A percentile compares a stretch with the other conserved stretches of the same genome.
Evolutionary conservation across 1,140 invertebrate genomes (phyloP).

Genomic region (Samia ricini): DNA sequence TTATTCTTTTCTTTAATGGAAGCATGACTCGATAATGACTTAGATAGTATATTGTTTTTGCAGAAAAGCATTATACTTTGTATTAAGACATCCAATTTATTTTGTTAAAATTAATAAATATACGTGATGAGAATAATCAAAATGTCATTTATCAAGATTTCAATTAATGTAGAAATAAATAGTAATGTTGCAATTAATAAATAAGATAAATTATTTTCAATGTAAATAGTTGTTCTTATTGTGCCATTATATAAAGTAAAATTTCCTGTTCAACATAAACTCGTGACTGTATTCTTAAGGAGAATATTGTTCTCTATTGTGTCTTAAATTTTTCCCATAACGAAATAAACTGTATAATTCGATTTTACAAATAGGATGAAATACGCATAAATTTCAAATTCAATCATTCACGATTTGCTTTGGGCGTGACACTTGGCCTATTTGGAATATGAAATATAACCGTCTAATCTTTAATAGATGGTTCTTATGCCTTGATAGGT

Average conservation of each 20-base stretch:
- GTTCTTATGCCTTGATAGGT: not conserved
- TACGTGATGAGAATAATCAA: too few species aligned
- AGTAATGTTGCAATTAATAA: not conserved
- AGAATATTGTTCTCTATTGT: not conserved
- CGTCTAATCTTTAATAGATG: not conserved
- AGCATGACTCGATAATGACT: too few species aligned
- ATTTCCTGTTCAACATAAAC: not conserved
- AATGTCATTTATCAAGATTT: too few species aligned
- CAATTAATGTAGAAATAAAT: too few species aligned
- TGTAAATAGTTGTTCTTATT: not conserved
- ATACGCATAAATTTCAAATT: not conserved
- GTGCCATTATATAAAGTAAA: not conserved
- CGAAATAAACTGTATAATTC: not conserved
- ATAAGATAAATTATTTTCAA: not conserved
- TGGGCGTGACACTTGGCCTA: not conserved
- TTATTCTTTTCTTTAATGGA: too few species aligned
- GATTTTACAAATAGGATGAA: not conserved
- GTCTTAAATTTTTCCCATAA: not conserved
- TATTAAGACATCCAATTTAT: too few species aligned
- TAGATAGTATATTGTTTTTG: too few species aligned
- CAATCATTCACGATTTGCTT: not conserved
- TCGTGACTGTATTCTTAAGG: not conserved
- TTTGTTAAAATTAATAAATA: too few species aligned
- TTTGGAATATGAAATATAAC: not conserved
- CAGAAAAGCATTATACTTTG: too few species aligned